These are phyloP conservation scores for Polyommatus icarus DNA, from an alignment of 2,888 invertebrate species.

Conservation along the genomic window DNA sequence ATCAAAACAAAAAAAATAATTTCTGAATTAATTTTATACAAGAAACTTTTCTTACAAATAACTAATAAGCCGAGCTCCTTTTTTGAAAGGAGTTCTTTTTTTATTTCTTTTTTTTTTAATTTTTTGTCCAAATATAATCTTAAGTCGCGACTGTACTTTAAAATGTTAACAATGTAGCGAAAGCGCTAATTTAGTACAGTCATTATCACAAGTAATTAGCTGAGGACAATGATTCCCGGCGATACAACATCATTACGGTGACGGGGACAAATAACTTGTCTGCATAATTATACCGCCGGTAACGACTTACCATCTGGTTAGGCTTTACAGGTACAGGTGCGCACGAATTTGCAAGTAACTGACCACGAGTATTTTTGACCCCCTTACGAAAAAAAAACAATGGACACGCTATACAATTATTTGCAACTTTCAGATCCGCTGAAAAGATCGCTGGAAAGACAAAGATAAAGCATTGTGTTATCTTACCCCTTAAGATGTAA, in stretches of 20 bases:
- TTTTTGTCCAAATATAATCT: too few relatives aligned
- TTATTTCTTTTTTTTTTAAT: not conserved
- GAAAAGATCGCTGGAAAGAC: too few relatives aligned
- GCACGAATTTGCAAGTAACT: not conserved
- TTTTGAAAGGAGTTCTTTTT: not conserved
- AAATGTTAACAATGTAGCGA: conserved; percentile 10
- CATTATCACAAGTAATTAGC: conserved; percentile 19
- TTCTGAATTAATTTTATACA: too few relatives aligned
- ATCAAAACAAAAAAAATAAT: too few relatives aligned
- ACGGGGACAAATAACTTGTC: conserved; percentile 24
- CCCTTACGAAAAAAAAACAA: too few relatives aligned
- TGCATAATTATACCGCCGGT: conserved; percentile 23
- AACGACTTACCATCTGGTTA: conserved; percentile 29
- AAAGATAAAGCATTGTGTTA: too few relatives aligned
- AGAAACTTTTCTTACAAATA: too few relatives aligned
- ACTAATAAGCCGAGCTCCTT: too few relatives aligned
- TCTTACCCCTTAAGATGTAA: too few relatives aligned
- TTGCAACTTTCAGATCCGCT: too few relatives aligned
- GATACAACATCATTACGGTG: conserved; percentile 26
- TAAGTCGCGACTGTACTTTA: not conserved
- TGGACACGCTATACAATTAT: too few relatives aligned
- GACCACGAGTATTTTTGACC: too few relatives aligned
- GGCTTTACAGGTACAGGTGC: conserved; percentile 6
- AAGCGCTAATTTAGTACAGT: not conserved
- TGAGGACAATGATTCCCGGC: conserved; percentile 26